phyloP scores from a whole-genome alignment of 64 coral and sea anemone species.

The Stichodactyla helianthus region DNA sequence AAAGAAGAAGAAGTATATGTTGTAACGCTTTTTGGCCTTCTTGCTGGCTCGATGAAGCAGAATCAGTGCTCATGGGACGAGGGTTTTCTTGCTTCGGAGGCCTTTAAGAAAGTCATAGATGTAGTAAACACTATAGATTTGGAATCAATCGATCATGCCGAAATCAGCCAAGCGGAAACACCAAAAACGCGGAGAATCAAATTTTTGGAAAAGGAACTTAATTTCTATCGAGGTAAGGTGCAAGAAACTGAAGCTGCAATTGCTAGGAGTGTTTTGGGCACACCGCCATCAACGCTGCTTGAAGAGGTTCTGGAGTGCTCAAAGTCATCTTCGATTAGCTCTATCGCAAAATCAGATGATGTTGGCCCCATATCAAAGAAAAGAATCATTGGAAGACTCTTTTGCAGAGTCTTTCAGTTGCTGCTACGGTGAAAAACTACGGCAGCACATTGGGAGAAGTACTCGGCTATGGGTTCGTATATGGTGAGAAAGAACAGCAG shows the following conservation, averaged over 20 bases:
- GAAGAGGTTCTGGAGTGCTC: not conserved
- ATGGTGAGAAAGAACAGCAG: constrained; percentile 13
- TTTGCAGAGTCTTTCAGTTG: not conserved
- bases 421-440: not conserved
- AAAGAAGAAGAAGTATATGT: constrained; percentile 17
- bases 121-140: constrained; percentile 31
- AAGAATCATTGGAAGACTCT: not conserved
- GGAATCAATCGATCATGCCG: not conserved
- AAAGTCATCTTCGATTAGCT: not conserved
- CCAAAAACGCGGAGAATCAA: constrained; percentile 34
- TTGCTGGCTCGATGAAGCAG: constrained; percentile 32
- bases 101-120: constrained; percentile 4
- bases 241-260: constrained; percentile 30
- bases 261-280: constrained; percentile 9
- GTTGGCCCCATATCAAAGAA: constrained; percentile 33
- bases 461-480: constrained; percentile 20
- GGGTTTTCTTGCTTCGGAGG: constrained; percentile 22
- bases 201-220: constrained; percentile 31
- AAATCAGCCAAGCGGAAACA: not conserved
- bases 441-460: not conserved
- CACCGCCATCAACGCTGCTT: constrained; percentile 8
- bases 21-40: constrained; percentile 33
- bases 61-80: not conserved
- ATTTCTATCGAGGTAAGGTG: not conserved
- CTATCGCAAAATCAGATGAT: not conserved